These are phyloP conservation scores for Pogonognathellus flavescens DNA, from an alignment of 1,140 invertebrate species.

Conservation along the genomic window DNA sequence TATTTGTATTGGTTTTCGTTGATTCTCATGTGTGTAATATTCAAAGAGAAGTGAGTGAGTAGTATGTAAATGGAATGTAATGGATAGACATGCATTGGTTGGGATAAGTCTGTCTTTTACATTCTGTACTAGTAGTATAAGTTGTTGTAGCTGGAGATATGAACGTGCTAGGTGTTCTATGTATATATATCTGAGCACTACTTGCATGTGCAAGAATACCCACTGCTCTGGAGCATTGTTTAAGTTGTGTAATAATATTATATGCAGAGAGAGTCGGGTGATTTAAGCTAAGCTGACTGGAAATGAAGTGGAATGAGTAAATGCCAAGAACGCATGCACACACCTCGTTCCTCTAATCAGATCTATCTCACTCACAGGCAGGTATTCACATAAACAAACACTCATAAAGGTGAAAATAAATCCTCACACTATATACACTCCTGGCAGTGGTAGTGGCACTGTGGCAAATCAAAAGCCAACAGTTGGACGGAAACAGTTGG, in stretches of 20 bases:
- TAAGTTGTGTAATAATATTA: background rate
- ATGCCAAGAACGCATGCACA: slow-evolving; percentile 47
- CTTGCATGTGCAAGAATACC: background rate
- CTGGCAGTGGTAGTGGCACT: background rate
- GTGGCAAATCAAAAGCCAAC: slow-evolving; percentile 58
- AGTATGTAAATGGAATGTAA: no score
- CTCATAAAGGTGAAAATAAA: slow-evolving; percentile 59
- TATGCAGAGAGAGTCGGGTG: background rate
- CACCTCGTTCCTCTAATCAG: slow-evolving; percentile 52
- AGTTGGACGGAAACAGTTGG: slow-evolving; percentile 64
- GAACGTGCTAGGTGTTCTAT: no score
- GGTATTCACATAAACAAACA: slow-evolving; percentile 55
- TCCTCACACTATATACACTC: slow-evolving; percentile 24
- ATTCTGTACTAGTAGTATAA: no score
- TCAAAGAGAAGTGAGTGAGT: background rate
- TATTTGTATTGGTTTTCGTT: background rate
- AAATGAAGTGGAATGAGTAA: slow-evolving; percentile 32
- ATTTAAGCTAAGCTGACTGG: slow-evolving; percentile 21
- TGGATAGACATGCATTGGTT: no score
- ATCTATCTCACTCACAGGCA: slow-evolving; percentile 30
- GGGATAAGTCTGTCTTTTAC: no score
- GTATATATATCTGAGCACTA: no score
- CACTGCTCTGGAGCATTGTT: background rate
- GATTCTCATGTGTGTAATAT: background rate
- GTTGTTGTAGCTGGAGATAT: no score